Conservation (phyloP, 1,140 invertebrate species). For the Scaptodrosophila lebanonensis region DNA sequence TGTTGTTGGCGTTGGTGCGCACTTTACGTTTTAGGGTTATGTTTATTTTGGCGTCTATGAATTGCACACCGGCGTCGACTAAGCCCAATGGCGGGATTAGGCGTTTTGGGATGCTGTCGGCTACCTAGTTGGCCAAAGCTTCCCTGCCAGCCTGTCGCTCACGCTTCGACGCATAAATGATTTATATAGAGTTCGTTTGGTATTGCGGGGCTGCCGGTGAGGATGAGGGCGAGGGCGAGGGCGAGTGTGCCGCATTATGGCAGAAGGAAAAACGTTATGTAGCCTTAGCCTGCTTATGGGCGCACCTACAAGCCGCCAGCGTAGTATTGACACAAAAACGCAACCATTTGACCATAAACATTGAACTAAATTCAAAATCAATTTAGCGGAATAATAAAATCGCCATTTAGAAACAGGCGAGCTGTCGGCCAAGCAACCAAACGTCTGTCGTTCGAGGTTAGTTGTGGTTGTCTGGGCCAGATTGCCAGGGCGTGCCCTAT, state of each 20-base stretch:
- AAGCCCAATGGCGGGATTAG: not conserved
- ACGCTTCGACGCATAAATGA: slow-evolving; percentile 70
- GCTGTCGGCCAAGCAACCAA: not conserved
- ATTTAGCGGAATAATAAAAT: slow-evolving; percentile 72
- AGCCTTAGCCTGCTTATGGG: slow-evolving; percentile 29
- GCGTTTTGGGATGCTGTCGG: not conserved
- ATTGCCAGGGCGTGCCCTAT: not conserved
- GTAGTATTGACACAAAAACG: slow-evolving; percentile 63
- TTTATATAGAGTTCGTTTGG: slow-evolving; percentile 73
- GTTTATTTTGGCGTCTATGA: slow-evolving; percentile 52
- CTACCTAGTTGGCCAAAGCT: too few species aligned
- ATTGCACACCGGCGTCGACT: slow-evolving; percentile 29
- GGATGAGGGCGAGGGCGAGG: too few species aligned
- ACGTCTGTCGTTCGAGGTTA: not conserved
- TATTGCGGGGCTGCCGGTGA: too few species aligned
- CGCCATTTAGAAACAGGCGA: slow-evolving; percentile 42
- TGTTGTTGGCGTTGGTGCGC: not conserved
- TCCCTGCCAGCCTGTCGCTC: slow-evolving; percentile 35
- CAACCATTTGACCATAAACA: slow-evolving; percentile 73
- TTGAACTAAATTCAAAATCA: slow-evolving; percentile 75
- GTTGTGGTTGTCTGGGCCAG: slow-evolving; percentile 1
- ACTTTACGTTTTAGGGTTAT: too few species aligned
- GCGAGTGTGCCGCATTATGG: too few species aligned
- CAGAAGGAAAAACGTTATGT: slow-evolving; percentile 57
- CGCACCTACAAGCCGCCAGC: slow-evolving; percentile 7